A percentile compares a stretch with the other conserved stretches of the same genome.
phyloP scores from a whole-genome alignment of 2,888 invertebrate species.

The Trichopoda pennipes region DNA sequence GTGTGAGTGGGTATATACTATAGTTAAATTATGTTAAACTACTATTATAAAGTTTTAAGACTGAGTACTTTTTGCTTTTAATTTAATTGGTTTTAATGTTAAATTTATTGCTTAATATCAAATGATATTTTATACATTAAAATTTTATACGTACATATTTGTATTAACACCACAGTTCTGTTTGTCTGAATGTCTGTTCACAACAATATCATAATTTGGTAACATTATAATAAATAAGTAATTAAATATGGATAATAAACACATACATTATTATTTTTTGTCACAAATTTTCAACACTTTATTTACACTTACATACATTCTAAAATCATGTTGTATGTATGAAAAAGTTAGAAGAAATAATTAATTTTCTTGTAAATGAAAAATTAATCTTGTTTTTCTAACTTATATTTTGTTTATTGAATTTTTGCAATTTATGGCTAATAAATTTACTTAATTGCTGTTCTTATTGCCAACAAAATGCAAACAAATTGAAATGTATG shows the following conservation, averaged over 20 bases:
- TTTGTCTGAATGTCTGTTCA: not conserved
- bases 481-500: no score
- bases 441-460: no score
- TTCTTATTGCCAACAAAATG: no score
- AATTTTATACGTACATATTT: not conserved
- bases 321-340: not conserved
- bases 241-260: slow-evolving; percentile 25
- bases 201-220: slow-evolving; percentile 47
- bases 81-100: slow-evolving; percentile 62
- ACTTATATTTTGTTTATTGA: no score
- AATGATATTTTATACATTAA: slow-evolving; percentile 41
- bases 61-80: slow-evolving; percentile 39
- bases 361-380: no score
- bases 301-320: not conserved
- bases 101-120: slow-evolving; percentile 61
- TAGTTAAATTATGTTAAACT: not conserved
- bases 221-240: slow-evolving; percentile 60
- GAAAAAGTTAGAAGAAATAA: not conserved
- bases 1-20: not conserved
- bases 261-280: slow-evolving; percentile 2
- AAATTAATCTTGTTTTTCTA: no score
- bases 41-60: slow-evolving; percentile 2
- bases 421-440: no score
- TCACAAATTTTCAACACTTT: slow-evolving; percentile 30
- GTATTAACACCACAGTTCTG: not conserved